phyloP scores from a whole-genome alignment of 2,888 invertebrate genomes.

The Lasioglossum calceatum region DNA sequence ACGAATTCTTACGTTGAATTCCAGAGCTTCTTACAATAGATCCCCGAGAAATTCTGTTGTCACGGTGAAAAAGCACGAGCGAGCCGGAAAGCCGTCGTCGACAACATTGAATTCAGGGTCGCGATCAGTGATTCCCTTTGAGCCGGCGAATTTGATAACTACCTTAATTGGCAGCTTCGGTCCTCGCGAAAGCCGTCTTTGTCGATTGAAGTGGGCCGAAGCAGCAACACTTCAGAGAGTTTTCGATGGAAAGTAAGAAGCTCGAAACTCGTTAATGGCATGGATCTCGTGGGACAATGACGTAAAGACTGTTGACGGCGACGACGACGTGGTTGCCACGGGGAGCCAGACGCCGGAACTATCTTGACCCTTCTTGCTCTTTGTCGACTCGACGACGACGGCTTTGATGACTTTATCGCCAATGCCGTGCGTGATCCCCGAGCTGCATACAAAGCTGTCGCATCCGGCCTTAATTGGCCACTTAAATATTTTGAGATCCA shows the following conservation, averaged over 20 bases:
- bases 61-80: not conserved
- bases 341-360: not conserved
- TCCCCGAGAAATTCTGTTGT: not conserved
- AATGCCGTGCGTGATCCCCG: not conserved
- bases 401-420: not conserved
- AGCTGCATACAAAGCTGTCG: not conserved
- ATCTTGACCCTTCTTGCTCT: constrained; percentile 30
- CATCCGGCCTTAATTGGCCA: not conserved
- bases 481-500: not conserved
- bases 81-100: not conserved
- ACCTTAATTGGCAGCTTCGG: constrained; percentile 70
- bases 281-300: constrained; percentile 66
- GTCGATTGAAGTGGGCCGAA: constrained; percentile 60
- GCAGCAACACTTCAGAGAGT: constrained; percentile 59
- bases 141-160: constrained; percentile 68
- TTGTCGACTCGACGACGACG: not conserved
- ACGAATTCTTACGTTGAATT: not conserved
- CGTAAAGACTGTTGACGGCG: constrained; percentile 58
- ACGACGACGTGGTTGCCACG: constrained; percentile 16
- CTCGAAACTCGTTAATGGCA: constrained; percentile 71
- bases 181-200: constrained; percentile 60
- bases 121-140: constrained; percentile 65
- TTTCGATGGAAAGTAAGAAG: constrained; percentile 67
- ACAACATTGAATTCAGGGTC: constrained; percentile 29
- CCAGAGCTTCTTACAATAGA: constrained; percentile 27